Evolutionary conservation across 2,113 vertebrate genomes (phyloP).

Genomic region (Cinclus cinclus): DNA sequence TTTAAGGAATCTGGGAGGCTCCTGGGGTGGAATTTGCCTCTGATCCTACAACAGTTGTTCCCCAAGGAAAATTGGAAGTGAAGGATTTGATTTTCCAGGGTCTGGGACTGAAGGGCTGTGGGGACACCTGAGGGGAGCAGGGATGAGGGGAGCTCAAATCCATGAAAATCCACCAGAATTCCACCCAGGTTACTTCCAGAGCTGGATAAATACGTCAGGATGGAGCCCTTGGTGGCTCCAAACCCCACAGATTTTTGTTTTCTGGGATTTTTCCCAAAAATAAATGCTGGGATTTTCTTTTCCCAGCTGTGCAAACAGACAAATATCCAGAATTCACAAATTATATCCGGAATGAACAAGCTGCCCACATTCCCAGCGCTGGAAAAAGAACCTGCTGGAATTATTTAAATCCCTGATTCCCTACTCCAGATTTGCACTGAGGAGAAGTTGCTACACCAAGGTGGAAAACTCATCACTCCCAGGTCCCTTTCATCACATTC

Average conservation of each 20-base stretch:
- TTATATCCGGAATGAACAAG: rapidly evolving
- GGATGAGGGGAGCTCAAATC: background rate
- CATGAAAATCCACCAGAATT: background rate
- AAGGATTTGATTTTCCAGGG: background rate
- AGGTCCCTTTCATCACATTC: background rate
- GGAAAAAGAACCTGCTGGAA: rapidly evolving
- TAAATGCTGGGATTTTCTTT: rapidly evolving
- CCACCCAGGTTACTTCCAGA: background rate
- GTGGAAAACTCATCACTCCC: background rate
- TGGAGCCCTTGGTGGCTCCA: background rate
- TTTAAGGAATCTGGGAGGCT: background rate
- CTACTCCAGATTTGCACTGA: background rate
- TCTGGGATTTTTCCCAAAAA: background rate
- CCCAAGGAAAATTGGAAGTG: background rate
- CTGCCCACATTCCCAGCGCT: background rate
- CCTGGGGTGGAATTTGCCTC: background rate
- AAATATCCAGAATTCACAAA: background rate
- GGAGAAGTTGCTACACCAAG: background rate
- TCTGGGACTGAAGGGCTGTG: background rate
- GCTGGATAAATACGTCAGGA: rapidly evolving
- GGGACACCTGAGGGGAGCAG: background rate
- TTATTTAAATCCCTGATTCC: background rate
- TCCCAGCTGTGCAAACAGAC: background rate
- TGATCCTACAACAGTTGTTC: background rate
- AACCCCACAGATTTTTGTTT: background rate